Evolutionary conservation across 2,113 vertebrate genomes (phyloP), one percentile per base, ranked within the genome.

Genomic region (Bagarius yarrelli): DNA sequence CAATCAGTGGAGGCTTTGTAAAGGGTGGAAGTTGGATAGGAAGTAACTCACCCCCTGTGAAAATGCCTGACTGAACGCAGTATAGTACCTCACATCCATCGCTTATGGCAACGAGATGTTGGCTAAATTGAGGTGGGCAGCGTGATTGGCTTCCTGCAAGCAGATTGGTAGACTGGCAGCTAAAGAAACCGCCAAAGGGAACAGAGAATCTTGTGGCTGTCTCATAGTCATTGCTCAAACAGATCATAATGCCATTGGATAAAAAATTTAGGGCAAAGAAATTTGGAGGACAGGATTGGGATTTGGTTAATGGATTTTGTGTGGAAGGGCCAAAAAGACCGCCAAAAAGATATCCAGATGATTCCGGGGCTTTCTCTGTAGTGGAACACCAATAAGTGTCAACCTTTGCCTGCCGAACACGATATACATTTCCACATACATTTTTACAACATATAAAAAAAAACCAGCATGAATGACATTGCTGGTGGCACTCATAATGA

Each of bases 141-240:
- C 87, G 95, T 23, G 78, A 25, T 25, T 90, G 88, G 47, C 18
- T 34, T 0, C 61, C 83, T 0, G 86, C 91, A 80, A 96, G 73
- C 0, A 94, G 93, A 82, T 98, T 98, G 44, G 85, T 91, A 1
- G 88, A 86, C n/a, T 92, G 81, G 80, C 96, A 98, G 86, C 96
- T 98, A 83, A 98, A 97, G 87, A 98, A 92, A 15, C 97, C 97
- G 5, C 94, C 96, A 0, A 98, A 98, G 2, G 94, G 92, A 9
- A 96, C 92, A 0, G 94, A 86, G 9, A 91, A 91, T 59, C 23
- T 85, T 14, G 85, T 83, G 0, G 89, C 94, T 0, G 0, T 0
- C 83, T 96, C 95, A 0, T 94, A 96, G 85, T 97, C 95, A 0
- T 87, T 90, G 75, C 96, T 96, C 23, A 93, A 8, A 0, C 97